phyloP scores from a whole-genome alignment of 2,113 vertebrate species.

The Plecturocebus donacophilus region DNA sequence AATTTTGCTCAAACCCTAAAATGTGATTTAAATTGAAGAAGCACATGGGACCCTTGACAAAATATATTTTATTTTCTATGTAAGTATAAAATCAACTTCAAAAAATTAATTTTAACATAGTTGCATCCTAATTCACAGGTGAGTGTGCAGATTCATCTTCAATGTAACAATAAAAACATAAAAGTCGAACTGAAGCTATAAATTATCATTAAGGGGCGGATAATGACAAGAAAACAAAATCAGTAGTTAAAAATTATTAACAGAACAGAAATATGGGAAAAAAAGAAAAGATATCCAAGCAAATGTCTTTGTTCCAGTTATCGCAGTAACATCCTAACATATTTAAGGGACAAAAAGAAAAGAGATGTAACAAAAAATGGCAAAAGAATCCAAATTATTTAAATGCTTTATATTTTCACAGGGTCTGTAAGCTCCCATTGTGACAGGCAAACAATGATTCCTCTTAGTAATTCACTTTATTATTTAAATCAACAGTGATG shows the following conservation, averaged over 20 bases:
- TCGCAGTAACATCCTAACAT: rapidly evolving
- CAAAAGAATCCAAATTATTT: neutral
- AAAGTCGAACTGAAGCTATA: neutral
- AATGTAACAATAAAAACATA: neutral
- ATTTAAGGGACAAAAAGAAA: neutral
- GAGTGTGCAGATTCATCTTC: neutral
- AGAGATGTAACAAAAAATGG: neutral
- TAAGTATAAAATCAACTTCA: neutral
- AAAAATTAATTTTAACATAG: neutral
- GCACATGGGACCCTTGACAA: rapidly evolving
- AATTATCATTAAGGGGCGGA: rapidly evolving
- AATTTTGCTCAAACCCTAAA: neutral
- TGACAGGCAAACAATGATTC: neutral
- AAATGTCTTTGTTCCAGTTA: neutral
- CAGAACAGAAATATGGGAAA: neutral
- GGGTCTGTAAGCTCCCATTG: neutral
- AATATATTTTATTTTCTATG: neutral
- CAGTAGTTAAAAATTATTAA: neutral
- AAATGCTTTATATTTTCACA: neutral
- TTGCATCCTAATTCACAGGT: neutral
- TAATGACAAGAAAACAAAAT: rapidly evolving
- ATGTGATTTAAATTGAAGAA: neutral
- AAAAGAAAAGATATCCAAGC: no score
- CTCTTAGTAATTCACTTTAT: neutral
- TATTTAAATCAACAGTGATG: no score